Evolutionary conservation across 37 sponge, comb jelly and placozoan genomes (phyloP), one percentile per base, ranked within the genome.

Genomic region (Petrosia ficiformis): DNA sequence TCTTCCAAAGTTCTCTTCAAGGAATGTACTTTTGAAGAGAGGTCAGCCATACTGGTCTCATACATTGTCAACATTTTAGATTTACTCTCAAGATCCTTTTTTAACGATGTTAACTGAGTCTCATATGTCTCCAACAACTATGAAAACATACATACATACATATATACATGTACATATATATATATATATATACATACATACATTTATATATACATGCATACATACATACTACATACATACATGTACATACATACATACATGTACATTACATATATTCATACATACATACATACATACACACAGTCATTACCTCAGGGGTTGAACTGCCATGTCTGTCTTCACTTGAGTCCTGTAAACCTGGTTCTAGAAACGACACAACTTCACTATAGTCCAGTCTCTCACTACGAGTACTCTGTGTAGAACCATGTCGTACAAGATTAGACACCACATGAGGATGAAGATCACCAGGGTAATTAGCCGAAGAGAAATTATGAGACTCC

Each of bases 41-140:
- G 82, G 78, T 88, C 88, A 21, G 88, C 78, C 83, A 88, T 88
- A 73, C 61, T 78, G 64, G 38, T 78, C 71, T 88, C 79, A 28
- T 88, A 88, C 82, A 82, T 82, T 56, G 67, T 30, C 42, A 88
- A 54, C 83, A 88, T 78, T 0, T 72, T 58, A 19, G 76, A 71
- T 60, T 88, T 86, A 72, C 74, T 75, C 3, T 60, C 80, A 22
- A 86, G 65, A 44, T 79, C 86, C 32, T 59, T 38, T 31, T 68
- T 67, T 79, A 86, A 74, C 25, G 44, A 25, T 19, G 61, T 75
- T 57, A 86, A 69, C 72, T 86, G 80, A 65, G 67, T 78, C 65
- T 86, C 86, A 75, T 68, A 86, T 3, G 86, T 68, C 76, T 80
- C 76, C 14, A 86, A 56, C 39, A 86, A 58, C 86, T 86, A 41